These are phyloP conservation scores for Puma concolor DNA, from an alignment of 2,113 vertebrate genomes.

Conservation along the genomic window DNA sequence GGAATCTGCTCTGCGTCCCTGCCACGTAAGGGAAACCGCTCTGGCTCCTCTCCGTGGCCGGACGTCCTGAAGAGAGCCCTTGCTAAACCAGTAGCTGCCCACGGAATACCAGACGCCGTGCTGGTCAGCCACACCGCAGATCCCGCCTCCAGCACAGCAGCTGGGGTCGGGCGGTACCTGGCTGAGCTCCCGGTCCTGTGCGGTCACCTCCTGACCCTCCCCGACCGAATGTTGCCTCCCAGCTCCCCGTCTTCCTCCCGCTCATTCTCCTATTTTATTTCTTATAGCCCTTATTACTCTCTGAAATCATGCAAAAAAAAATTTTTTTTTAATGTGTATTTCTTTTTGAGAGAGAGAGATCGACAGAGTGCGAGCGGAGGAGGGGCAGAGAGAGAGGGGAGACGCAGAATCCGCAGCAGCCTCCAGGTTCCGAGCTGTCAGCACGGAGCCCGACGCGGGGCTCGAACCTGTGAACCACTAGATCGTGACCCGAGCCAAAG, in stretches of 20 bases:
- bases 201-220: too few relatives aligned
- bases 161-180: fast-evolving
- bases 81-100: fast-evolving
- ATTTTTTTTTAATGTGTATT: too few relatives aligned
- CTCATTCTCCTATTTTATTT: background rate
- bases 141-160: fast-evolving
- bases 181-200: background rate
- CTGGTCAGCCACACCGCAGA: background rate
- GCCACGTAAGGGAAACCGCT: fast-evolving
- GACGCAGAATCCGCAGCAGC: too few relatives aligned
- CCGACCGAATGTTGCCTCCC: background rate
- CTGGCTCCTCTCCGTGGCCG: background rate
- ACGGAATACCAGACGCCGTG: background rate
- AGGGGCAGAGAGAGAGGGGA: too few relatives aligned
- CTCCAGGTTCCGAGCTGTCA: too few relatives aligned
- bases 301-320: background rate
- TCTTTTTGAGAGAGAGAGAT: too few relatives aligned
- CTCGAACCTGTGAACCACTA: too few relatives aligned
- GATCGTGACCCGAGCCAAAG: too few relatives aligned
- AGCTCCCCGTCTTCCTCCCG: background rate
- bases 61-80: fast-evolving
- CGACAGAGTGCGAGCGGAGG: too few relatives aligned
- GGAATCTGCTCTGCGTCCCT: background rate
- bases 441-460: too few relatives aligned
- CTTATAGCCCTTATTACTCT: background rate